A percentile compares a stretch with the other conserved stretches of the same genome.
Evolutionary conservation across 2,113 vertebrate species (phyloP).

Genomic region (Grammomys dolichurus): DNA sequence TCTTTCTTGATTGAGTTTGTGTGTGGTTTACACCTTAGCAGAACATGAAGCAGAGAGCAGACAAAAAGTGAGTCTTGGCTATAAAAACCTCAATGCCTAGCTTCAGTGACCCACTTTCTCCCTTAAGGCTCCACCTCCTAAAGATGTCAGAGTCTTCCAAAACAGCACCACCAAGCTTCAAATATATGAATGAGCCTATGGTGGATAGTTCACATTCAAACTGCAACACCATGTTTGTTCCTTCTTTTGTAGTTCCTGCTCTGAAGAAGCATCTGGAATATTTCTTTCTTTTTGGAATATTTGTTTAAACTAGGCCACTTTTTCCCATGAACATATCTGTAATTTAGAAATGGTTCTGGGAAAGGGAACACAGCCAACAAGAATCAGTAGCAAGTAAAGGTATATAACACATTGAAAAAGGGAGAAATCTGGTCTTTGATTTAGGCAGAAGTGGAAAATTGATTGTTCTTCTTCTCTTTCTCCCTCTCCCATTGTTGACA

Average conservation of each 20-base stretch:
- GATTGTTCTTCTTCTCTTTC: neutral
- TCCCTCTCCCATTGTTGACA: neutral
- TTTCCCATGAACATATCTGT: neutral
- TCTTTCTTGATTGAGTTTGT: no score
- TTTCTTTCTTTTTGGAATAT: neutral
- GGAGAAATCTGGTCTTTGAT: neutral
- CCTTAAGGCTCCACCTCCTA: neutral
- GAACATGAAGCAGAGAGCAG: neutral
- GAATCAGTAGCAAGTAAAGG: neutral
- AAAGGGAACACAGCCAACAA: neutral
- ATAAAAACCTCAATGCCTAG: neutral
- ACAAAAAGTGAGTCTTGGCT: neutral
- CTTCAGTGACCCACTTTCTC: neutral
- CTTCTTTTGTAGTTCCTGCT: neutral
- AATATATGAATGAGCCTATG: neutral
- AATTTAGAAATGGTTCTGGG: neutral
- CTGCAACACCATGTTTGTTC: neutral
- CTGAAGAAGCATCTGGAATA: neutral
- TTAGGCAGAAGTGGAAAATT: neutral
- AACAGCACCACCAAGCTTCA: neutral
- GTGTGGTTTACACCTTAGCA: no score
- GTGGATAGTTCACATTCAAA: neutral
- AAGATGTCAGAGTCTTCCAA: neutral
- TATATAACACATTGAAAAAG: neutral
- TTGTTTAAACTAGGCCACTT: neutral